phyloP scores from a whole-genome alignment of 2,888 invertebrate genomes.

The Phaonia tiefii region DNA sequence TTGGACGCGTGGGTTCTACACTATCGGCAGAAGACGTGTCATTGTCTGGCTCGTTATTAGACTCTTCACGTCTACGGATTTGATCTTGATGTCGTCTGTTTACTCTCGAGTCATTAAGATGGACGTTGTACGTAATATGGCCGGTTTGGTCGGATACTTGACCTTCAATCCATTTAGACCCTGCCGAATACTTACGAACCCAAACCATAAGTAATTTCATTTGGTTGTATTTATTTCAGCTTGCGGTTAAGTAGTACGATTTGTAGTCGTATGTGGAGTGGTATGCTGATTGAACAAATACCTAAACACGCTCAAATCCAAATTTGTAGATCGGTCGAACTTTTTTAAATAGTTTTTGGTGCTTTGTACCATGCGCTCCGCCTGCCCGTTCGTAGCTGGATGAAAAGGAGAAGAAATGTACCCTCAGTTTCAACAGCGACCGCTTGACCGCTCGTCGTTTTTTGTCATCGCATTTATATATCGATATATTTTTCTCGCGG shows the following conservation, averaged over 20 bases:
- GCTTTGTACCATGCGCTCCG: too few species aligned
- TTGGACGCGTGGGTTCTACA: too few species aligned
- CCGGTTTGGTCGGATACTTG: constrained; percentile 6
- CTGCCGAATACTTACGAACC: constrained; percentile 2
- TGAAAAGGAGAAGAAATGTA: constrained; percentile 15
- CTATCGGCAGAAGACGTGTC: too few species aligned
- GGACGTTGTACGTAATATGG: constrained; percentile 8
- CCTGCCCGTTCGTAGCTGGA: too few species aligned
- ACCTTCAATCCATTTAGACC: not conserved
- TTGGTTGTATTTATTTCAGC: constrained; percentile 15
- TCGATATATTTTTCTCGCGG: too few species aligned
- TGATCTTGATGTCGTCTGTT: constrained; percentile 10
- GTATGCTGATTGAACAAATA: constrained; percentile 28
- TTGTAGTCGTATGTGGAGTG: not conserved
- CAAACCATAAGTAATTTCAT: constrained; percentile 1
- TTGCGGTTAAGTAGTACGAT: constrained; percentile 14
- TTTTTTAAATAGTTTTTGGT: not conserved
- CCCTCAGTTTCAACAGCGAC: too few species aligned
- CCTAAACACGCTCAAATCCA: constrained; percentile 1
- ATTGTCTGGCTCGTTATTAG: too few species aligned
- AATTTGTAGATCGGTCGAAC: constrained; percentile 10
- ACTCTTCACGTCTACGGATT: too few species aligned
- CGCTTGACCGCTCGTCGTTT: too few species aligned
- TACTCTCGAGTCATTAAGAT: constrained; percentile 16
- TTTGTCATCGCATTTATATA: too few species aligned